Evolutionary conservation across 2,888 invertebrate genomes (phyloP).

Genomic region (Xanthorhoe designata): DNA sequence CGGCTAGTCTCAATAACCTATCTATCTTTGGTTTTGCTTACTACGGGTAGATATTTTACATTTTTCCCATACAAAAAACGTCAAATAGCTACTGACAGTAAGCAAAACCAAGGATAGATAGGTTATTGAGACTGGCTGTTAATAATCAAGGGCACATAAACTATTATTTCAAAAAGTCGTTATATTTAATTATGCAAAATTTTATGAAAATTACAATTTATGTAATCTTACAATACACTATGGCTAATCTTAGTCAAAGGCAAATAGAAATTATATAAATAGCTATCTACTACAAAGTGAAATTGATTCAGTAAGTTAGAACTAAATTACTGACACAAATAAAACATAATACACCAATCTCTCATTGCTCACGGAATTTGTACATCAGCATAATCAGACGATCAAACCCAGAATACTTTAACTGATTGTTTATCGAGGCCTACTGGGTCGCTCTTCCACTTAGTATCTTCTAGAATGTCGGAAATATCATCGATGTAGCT

Average conservation of each 20-base stretch:
- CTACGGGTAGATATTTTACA: too few relatives aligned
- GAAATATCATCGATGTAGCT: conserved; percentile 65
- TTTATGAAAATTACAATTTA: not conserved
- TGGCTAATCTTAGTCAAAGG: conserved; percentile 39
- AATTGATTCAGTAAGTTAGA: conserved; percentile 24
- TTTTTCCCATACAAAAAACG: too few relatives aligned
- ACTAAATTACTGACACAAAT: conserved; percentile 23
- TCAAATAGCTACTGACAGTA: too few relatives aligned
- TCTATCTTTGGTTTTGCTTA: too few relatives aligned
- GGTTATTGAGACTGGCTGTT: too few relatives aligned
- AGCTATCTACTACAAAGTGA: conserved; percentile 10
- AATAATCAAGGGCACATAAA: conserved; percentile 13
- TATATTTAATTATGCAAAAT: conserved; percentile 33
- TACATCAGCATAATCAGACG: conserved; percentile 48
- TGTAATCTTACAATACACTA: conserved; percentile 22
- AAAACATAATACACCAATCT: conserved; percentile 35
- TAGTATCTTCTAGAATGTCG: conserved; percentile 62
- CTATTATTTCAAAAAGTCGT: conserved; percentile 4
- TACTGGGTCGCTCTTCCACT: conserved; percentile 69
- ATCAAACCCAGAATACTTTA: conserved; percentile 81
- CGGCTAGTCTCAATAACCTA: too few relatives aligned
- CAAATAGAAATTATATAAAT: conserved; percentile 37
- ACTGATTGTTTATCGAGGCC: conserved; percentile 73
- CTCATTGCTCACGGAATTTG: conserved; percentile 50
- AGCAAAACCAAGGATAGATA: too few relatives aligned